Base-by-base conservation (phyloP, 2,797 vertebrate species). In the Falco biarmicus region DNA sequence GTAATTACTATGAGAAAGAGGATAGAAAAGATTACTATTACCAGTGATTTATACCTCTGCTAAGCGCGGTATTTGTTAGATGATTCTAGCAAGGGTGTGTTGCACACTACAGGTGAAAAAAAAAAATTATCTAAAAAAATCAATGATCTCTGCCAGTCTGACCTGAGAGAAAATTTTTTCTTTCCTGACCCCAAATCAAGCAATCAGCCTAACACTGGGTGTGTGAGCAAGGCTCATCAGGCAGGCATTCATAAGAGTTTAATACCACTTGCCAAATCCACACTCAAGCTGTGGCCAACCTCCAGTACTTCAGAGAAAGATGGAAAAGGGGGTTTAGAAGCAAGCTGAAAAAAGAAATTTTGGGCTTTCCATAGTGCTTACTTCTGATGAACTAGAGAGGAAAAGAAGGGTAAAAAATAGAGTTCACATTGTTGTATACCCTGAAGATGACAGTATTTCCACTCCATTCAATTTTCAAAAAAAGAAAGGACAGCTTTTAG, bases 141-240 rank as follows among this genome's bases (percentile, higher is more conserved):
- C 71, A 34, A 1, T 51, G 10, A 76, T 71, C 54, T 76, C 41
- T 90, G 32, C 65, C 61, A 75, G 53, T 66, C 68, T 43, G 59
- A 89, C 17, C 57, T n/a, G 31, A 84, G 39, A 81, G 53, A 86
- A 84, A 73, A 68, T 41, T 71, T 50, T 63, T 89, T 56, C 73
- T 93, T 92, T 94, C 37, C 74, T 68, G 70, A 84, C 66, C 87
- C 74, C 37, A 76, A 28, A 90, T 31, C 69, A 82, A 78, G 93
- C 81, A 86, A 68, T 60, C 74, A 75, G 77, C 77, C 84, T 48
- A 16, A 43, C 11, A 56, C 61, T 84, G 91, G 87, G 82, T 84
- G 93, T 93, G 87, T 78, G 50, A 95, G 70, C 70, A 41, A 60
- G 47, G 64, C 43, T 95, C 86, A 77, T 59, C 80, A 88, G 34